Evolutionary conservation across 2,797 vertebrate species (phyloP), one percentile per base, ranked within the genome.

Genomic region (Liparis tanakae): DNA sequence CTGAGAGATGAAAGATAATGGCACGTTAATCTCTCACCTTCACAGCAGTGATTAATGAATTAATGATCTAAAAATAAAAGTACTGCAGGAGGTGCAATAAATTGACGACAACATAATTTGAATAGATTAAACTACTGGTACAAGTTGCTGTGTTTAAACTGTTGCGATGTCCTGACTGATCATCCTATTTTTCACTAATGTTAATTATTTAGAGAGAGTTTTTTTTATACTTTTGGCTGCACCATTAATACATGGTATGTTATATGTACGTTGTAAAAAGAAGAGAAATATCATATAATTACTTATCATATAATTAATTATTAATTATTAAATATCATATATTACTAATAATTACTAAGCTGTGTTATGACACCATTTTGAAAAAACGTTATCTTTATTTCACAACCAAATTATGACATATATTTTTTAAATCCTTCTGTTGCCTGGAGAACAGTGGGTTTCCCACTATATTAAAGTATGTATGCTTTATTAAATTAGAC

Each of bases 1-100:
- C 56, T 48, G 54, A 71, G 58, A 53, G 15, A 74, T 71, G 10
- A 58, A 41, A 65, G 54, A 74, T 66, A 41, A 55, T 39, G 33
- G 14, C 20, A 43, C 10, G 25, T 33, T 67, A 37, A 64, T 53
- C 25, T 74, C 17, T 61, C 72, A 70, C 53, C 41, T 63, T 73
- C 15, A 68, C 41, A 55, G 41, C 61, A 46, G 18, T 44, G 41
- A 18, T 43, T 41, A 66, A 60, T 74, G 12, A 53, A 48, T 72
- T 43, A 58, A 22, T 18, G 18, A 74, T 66, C 0, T 60, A 67
- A 65, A 56, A 57, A 73, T 17, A 8, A 10, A 50, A 41, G 3
- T 2, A 30, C 10, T 25, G 9, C 36, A 30, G 13, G 13, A 57
- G 41, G 18, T 55, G 7, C 14, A 67, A 33, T 56, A 30, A 13